Evolutionary conservation across 2,113 vertebrate species (phyloP).

Genomic region (Mesocricetus auratus): DNA sequence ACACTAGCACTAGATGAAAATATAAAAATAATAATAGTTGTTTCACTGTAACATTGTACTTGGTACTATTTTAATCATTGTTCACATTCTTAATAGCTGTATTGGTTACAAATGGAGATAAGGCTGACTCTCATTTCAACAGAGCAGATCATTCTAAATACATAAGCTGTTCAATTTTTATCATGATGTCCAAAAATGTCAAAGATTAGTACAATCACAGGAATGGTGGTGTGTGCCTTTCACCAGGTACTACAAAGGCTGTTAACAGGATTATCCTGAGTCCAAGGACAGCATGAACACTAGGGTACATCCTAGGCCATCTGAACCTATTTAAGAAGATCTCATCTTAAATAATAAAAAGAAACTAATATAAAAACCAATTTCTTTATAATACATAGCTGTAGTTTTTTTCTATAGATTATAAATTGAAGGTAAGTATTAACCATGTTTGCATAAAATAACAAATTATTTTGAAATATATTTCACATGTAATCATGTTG

Average conservation of each 20-base stretch:
- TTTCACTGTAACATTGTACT: not conserved
- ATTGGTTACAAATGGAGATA: not conserved
- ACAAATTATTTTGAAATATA: not conserved
- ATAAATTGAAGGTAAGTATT: not conserved
- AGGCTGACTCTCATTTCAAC: not conserved
- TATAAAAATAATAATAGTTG: not conserved
- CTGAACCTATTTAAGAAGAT: not conserved
- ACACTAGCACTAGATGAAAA: not conserved
- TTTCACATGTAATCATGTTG: not conserved
- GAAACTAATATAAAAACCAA: not conserved
- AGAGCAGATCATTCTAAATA: not conserved
- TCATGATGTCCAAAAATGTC: not conserved
- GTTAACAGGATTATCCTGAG: not conserved
- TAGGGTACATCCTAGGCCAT: too few species aligned
- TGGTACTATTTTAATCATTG: not conserved
- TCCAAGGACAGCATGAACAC: not conserved
- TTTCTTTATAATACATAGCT: not conserved
- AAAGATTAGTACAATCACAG: not conserved
- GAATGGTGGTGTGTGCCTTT: not conserved
- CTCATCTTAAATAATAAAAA: not conserved
- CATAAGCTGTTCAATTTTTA: not conserved
- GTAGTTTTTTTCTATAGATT: not conserved
- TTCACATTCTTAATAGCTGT: not conserved
- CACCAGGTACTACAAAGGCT: not conserved
- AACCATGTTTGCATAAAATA: not conserved